Evolutionary conservation across 1,140 invertebrate genomes (phyloP).

Genomic region (Drosophila murphyi): DNA sequence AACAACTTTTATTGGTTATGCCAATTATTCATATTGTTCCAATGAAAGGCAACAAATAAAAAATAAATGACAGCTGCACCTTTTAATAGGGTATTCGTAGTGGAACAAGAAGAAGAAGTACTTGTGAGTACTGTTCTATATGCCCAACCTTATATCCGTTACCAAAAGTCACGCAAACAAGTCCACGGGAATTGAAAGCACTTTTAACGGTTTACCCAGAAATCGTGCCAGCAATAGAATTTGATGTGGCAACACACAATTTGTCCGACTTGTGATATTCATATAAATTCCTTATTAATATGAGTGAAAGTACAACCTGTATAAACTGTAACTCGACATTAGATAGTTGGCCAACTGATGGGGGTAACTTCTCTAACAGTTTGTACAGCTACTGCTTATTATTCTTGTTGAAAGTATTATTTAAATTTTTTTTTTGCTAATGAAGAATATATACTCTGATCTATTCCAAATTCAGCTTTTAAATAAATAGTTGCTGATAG

Average conservation of each 20-base stretch:
- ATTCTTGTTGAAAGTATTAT: no score
- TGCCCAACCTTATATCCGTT: constrained; percentile 11
- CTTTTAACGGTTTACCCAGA: constrained; percentile 9
- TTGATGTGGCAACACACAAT: neutral
- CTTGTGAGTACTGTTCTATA: neutral
- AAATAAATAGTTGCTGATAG: no score
- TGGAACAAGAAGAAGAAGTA: neutral
- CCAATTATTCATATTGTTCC: constrained; percentile 81
- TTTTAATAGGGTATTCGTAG: constrained; percentile 47
- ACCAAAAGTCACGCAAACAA: constrained; percentile 36
- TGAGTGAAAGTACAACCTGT: no score
- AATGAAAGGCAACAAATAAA: constrained; percentile 50
- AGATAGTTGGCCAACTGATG: no score
- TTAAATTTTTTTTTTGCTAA: no score
- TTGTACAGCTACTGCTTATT: no score
- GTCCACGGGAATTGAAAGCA: neutral
- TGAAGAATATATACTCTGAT: no score
- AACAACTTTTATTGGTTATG: constrained; percentile 65
- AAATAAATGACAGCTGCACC: constrained; percentile 60
- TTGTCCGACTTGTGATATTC: no score
- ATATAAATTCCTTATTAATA: no score
- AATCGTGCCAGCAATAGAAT: neutral
- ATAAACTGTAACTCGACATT: no score
- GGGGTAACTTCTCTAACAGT: no score
- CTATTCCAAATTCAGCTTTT: no score